phyloP scores from a whole-genome alignment of 2,797 vertebrate genomes.

The Tokudaia tokunoshimensis region DNA sequence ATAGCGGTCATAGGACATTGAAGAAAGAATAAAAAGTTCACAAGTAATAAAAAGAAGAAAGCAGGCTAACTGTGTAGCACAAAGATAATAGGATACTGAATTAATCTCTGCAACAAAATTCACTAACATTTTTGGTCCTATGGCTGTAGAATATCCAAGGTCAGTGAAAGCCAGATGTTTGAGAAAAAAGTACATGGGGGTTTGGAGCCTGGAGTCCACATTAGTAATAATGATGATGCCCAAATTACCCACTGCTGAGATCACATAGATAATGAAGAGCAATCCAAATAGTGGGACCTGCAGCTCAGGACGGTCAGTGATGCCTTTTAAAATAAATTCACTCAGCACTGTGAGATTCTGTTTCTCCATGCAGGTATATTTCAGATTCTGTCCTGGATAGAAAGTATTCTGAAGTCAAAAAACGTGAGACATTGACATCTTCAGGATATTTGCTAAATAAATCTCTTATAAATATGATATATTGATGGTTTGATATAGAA shows the following conservation, averaged over 20 bases:
- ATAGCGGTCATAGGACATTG: constrained; percentile 40
- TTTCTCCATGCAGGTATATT: neutral
- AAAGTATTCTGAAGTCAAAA: neutral
- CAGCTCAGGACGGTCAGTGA: neutral
- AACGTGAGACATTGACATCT: neutral
- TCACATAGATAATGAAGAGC: neutral
- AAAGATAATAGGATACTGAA: constrained; percentile 26
- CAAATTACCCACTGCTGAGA: constrained; percentile 25
- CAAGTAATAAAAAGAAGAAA: constrained; percentile 38
- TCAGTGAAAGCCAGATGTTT: constrained; percentile 67
- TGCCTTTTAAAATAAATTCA: constrained; percentile 10
- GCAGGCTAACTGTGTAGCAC: constrained; percentile 13
- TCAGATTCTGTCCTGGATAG: too few relatives aligned
- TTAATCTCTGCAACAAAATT: constrained; percentile 21
- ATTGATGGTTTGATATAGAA: neutral
- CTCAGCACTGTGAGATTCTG: neutral
- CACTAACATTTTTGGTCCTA: constrained; percentile 63
- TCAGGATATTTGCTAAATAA: neutral
- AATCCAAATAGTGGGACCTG: neutral
- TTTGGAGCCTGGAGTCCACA: constrained; percentile 56
- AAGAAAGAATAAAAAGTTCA: constrained; percentile 40
- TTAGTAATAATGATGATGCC: constrained; percentile 70
- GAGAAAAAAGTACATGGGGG: constrained; percentile 83
- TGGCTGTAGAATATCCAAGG: constrained; percentile 72
- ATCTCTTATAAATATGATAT: neutral